Evolutionary conservation across 1,140 invertebrate species (phyloP).

Genomic region (Tetragnatha versicolor): DNA sequence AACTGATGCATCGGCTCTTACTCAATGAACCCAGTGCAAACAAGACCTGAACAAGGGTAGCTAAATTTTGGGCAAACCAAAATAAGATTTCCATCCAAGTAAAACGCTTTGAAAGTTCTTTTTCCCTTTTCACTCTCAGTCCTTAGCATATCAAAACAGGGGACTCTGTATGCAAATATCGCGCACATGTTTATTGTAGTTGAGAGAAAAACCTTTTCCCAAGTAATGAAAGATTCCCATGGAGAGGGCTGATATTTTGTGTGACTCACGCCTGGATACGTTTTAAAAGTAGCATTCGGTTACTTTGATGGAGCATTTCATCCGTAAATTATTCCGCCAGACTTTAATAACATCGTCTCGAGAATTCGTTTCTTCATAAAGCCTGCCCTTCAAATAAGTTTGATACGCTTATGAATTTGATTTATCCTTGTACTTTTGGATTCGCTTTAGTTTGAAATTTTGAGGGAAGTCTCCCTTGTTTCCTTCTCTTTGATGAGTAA

Average conservation of each 20-base stretch:
- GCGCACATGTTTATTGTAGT: slow-evolving; percentile 8
- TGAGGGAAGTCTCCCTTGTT: too few relatives aligned
- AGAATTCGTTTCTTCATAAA: neutral
- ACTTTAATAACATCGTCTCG: neutral
- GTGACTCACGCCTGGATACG: neutral
- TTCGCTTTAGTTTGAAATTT: too few relatives aligned
- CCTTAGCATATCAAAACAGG: slow-evolving; percentile 17
- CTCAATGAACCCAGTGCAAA: neutral
- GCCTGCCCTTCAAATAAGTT: neutral
- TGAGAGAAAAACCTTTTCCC: slow-evolving; percentile 6
- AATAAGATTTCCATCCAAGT: slow-evolving; percentile 1
- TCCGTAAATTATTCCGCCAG: slow-evolving; percentile 12
- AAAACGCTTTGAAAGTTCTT: neutral
- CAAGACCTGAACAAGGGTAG: neutral
- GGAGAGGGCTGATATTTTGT: slow-evolving; percentile 5
- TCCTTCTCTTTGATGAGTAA: too few relatives aligned
- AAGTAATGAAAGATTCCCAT: slow-evolving; percentile 14
- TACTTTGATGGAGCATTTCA: slow-evolving; percentile 8
- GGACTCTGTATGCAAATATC: slow-evolving; percentile 23
- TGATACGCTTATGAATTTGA: slow-evolving; percentile 1
- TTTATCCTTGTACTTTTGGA: neutral
- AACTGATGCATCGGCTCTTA: too few relatives aligned
- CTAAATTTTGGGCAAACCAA: neutral
- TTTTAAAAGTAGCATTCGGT: slow-evolving; percentile 11
- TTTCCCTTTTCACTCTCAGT: neutral